Evolutionary conservation across 2,113 vertebrate genomes (phyloP).

Genomic region (Tragulus kanchil): DNA sequence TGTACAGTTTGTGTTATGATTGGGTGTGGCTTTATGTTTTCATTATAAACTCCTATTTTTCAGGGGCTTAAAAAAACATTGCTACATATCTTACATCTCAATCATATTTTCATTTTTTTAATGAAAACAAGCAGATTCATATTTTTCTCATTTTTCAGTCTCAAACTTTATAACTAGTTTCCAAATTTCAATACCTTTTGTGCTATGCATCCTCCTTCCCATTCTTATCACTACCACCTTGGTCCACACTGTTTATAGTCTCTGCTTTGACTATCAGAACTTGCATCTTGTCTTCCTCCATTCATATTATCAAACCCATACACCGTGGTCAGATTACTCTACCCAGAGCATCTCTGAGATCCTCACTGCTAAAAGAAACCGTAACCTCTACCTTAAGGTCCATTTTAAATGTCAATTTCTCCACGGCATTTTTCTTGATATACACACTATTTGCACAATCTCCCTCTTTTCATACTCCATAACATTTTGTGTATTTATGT

Average conservation of each 20-base stretch:
- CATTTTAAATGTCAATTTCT: constrained; percentile 30
- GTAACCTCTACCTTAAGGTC: not conserved
- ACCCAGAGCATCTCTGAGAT: not conserved
- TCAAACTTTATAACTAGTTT: not conserved
- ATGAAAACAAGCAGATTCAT: not conserved
- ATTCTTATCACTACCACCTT: not conserved
- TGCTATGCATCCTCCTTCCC: not conserved
- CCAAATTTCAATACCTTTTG: not conserved
- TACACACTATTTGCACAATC: not conserved
- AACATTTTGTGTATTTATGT: not conserved
- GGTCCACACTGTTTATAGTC: not conserved
- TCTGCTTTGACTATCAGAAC: not conserved
- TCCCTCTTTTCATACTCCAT: not conserved
- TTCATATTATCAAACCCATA: not conserved
- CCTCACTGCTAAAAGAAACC: not conserved
- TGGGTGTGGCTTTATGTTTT: constrained; percentile 83
- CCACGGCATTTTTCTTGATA: not conserved
- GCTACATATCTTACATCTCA: not conserved
- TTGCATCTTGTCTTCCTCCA: not conserved
- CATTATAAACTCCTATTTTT: constrained; percentile 84
- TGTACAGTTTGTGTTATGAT: constrained; percentile 82
- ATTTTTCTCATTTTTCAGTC: not conserved
- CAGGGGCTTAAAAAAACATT: constrained; percentile 75
- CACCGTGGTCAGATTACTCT: not conserved
- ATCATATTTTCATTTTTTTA: not conserved